A percentile compares a stretch with the other conserved stretches of the same genome.
Evolutionary conservation across 2,797 vertebrate species (phyloP).

Genomic region (Melanotaenia boesemani): DNA sequence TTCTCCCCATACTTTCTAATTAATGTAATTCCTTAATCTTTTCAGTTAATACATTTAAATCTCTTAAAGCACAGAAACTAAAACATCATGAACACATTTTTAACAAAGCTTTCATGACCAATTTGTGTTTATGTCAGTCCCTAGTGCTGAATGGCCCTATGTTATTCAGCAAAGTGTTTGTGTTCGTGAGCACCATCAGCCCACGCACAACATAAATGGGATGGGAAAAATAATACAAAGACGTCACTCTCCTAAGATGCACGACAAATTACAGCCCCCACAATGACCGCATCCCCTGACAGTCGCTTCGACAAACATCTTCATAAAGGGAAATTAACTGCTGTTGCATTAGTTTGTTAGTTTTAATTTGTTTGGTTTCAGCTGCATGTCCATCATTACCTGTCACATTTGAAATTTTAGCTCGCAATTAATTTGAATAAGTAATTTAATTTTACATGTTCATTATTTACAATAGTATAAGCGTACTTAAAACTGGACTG

Average conservation of each 20-base stretch:
- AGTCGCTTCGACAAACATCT: neutral
- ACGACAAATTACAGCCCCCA: neutral
- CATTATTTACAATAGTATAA: too few relatives aligned
- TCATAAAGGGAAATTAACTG: too few relatives aligned
- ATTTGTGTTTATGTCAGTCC: neutral
- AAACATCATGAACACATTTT: neutral
- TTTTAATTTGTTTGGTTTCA: neutral
- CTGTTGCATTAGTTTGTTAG: neutral
- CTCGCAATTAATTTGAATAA: too few relatives aligned
- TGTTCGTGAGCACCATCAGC: neutral
- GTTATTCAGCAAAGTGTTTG: constrained; percentile 1
- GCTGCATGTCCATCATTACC: neutral
- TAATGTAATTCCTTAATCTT: neutral
- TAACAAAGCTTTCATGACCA: neutral
- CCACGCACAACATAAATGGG: neutral
- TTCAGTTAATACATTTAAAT: neutral
- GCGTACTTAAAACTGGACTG: too few relatives aligned
- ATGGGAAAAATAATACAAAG: neutral
- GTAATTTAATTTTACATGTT: too few relatives aligned
- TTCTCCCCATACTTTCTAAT: neutral
- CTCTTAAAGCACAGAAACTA: too few relatives aligned
- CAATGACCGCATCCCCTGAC: neutral
- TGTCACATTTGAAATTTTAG: too few relatives aligned
- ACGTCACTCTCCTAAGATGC: neutral
- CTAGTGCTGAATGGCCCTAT: neutral